Percentiles rank a stretch among this genome's conserved stretches.
phyloP scores from a whole-genome alignment of 2,113 vertebrate genomes.

The Hyaena hyaena region DNA sequence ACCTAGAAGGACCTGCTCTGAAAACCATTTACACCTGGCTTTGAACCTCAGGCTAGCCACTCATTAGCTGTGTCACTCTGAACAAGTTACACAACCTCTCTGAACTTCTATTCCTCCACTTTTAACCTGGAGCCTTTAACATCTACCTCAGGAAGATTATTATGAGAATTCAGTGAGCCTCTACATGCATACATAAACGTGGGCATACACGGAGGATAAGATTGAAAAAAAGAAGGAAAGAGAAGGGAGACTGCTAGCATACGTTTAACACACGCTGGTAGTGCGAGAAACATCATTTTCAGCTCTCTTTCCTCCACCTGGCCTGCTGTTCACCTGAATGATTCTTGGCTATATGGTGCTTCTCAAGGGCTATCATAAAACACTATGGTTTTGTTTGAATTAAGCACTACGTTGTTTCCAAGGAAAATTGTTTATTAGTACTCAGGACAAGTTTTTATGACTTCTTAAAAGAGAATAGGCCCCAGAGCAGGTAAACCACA shows the following conservation, averaged over 20 bases:
- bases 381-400: not conserved
- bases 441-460: not conserved
- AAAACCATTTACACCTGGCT: not conserved
- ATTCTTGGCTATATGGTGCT: not conserved
- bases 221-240: not conserved
- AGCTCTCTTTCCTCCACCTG: not conserved
- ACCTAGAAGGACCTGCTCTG: not conserved
- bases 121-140: not conserved
- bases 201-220: not conserved
- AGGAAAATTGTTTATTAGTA: not conserved
- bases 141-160: not conserved
- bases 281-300: not conserved
- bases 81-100: not conserved
- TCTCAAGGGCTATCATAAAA: not conserved
- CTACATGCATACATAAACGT: not conserved
- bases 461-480: not conserved
- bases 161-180: not conserved
- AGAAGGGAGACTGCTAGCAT: not conserved
- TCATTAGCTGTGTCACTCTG: not conserved
- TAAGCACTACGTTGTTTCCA: not conserved
- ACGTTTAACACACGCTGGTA: not conserved
- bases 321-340: not conserved
- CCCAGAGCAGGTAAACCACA: not conserved
- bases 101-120: not conserved
- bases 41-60: not conserved